These are phyloP conservation scores for Conger conger DNA, from an alignment of 2,113 vertebrate species.

Conservation along the genomic window DNA sequence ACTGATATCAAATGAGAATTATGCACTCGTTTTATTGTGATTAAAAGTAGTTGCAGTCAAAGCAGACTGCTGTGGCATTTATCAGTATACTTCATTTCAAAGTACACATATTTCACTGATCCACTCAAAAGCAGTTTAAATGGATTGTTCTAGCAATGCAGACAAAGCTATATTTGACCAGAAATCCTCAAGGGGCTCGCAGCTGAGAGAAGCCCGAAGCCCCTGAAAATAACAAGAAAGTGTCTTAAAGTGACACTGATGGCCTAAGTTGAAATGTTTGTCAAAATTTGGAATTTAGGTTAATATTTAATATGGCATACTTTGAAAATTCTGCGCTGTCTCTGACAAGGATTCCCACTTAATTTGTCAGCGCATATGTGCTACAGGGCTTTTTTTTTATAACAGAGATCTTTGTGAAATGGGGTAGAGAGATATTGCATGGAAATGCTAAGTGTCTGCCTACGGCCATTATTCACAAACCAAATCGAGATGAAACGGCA, in stretches of 20 bases:
- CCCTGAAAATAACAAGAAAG: background rate
- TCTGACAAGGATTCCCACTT: background rate
- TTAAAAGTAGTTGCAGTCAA: background rate
- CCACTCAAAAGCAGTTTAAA: background rate
- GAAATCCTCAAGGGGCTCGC: background rate
- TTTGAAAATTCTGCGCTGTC: background rate
- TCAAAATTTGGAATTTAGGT: conserved; percentile 1
- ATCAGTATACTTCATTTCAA: background rate
- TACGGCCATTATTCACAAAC: conserved; percentile 9
- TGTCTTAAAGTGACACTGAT: background rate
- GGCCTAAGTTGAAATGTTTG: background rate
- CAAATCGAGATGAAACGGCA: conserved; percentile 9
- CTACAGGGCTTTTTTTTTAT: background rate
- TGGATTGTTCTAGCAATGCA: background rate
- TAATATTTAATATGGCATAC: background rate
- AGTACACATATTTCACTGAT: background rate
- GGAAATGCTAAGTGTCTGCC: background rate
- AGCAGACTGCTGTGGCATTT: background rate
- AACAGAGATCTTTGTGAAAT: background rate
- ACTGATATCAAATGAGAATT: background rate
- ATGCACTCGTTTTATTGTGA: background rate
- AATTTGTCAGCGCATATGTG: background rate
- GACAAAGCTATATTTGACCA: conserved; percentile 7
- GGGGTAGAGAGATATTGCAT: background rate
- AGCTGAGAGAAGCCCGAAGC: background rate